A percentile compares a stretch with the other conserved stretches of the same genome.
Conservation (phyloP, 37 sponge, comb jelly and placozoan species). For the Aphrocallistes beatrix region DNA sequence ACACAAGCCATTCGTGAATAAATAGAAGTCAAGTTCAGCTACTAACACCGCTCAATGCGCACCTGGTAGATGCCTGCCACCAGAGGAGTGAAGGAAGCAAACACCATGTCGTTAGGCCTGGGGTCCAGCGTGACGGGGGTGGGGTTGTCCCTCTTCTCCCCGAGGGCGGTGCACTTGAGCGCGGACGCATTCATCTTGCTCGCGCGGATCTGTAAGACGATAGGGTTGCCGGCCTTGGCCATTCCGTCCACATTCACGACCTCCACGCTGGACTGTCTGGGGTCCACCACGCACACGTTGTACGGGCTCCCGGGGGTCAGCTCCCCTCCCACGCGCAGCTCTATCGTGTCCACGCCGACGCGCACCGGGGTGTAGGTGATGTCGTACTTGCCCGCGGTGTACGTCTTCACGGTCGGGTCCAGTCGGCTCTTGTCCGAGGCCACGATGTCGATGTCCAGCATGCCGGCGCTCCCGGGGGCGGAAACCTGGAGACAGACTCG, state of each 20-base stretch:
- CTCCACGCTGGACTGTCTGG: conserved; percentile 50
- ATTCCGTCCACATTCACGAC: conserved; percentile 20
- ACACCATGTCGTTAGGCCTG: conserved; percentile 2
- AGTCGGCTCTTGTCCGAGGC: conserved; percentile 1
- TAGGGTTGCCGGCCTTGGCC: conserved; percentile 35
- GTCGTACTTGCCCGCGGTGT: conserved; percentile 22
- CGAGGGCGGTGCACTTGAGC: conserved; percentile 32
- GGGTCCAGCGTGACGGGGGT: conserved; percentile 30
- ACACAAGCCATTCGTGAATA: not conserved
- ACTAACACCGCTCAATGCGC: no score
- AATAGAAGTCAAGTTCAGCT: no score
- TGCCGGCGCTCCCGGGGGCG: not conserved
- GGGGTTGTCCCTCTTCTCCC: conserved; percentile 25
- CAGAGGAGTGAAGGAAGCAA: conserved; percentile 1
- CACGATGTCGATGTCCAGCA: conserved; percentile 9
- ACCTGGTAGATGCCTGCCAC: not conserved
- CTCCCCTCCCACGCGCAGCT: conserved; percentile 39
- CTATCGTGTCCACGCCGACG: conserved; percentile 34
- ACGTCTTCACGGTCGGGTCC: not conserved
- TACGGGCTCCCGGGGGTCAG: conserved; percentile 58
- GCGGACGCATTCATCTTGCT: conserved; percentile 28
- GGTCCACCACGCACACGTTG: conserved; percentile 49
- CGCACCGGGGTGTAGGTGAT: conserved; percentile 37
- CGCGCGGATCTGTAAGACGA: conserved; percentile 15
- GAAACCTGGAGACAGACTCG: not conserved